A percentile compares a stretch with the other conserved stretches of the same genome.
phyloP scores from a whole-genome alignment of 2,797 vertebrate genomes.

The Ptychadena robeensis region DNA sequence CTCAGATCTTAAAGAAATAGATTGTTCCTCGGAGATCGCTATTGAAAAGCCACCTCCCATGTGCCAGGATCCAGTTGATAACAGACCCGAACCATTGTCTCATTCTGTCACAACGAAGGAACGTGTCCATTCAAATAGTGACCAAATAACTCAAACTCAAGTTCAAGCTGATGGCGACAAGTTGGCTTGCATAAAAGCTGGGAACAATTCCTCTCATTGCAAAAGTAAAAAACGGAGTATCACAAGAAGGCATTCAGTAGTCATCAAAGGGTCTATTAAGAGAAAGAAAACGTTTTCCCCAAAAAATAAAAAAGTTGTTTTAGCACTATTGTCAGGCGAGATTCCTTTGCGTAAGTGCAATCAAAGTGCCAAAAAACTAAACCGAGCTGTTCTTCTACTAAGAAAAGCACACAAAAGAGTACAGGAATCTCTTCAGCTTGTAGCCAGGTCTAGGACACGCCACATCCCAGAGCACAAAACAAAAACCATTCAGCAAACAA shows the following conservation, averaged over 20 bases:
- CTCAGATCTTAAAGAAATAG: neutral
- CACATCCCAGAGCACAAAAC: constrained; percentile 60
- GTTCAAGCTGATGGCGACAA: neutral
- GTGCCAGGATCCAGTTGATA: neutral
- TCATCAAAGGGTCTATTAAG: constrained; percentile 65
- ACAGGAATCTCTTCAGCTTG: constrained; percentile 67
- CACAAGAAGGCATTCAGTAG: constrained; percentile 48
- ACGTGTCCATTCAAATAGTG: neutral
- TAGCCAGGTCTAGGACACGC: constrained; percentile 62
- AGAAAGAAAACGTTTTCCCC: constrained; percentile 66
- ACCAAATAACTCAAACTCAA: neutral
- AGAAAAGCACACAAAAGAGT: constrained; percentile 71
- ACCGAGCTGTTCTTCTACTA: constrained; percentile 68
- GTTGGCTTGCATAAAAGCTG: neutral
- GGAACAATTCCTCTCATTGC: neutral
- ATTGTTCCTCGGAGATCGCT: neutral
- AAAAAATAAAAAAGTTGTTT: constrained; percentile 66
- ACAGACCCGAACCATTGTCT: neutral
- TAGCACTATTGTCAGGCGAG: constrained; percentile 67
- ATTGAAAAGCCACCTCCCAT: neutral
- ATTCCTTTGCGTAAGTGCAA: constrained; percentile 67
- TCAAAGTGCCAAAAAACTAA: constrained; percentile 66
- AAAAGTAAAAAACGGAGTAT: no score
- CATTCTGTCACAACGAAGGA: neutral
- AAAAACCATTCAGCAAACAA: constrained; percentile 14